phyloP scores from a whole-genome alignment of 1,140 invertebrate genomes.

The Habropoda laboriosa region DNA sequence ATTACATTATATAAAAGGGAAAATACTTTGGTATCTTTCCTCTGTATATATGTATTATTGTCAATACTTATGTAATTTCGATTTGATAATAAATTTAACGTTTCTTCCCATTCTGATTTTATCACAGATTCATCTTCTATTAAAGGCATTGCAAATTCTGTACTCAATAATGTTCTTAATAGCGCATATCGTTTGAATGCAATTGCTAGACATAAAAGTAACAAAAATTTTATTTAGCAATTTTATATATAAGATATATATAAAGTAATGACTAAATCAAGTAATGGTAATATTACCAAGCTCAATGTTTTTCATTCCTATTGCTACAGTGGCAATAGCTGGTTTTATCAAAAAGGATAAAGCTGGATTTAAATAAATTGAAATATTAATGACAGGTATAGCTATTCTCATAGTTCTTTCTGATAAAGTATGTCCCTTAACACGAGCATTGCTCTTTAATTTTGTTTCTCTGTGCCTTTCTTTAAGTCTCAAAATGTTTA shows the following conservation, averaged over 20 bases:
- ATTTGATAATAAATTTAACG: constrained; percentile 77
- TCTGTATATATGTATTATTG: constrained; percentile 67
- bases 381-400: constrained; percentile 86
- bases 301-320: constrained; percentile 67
- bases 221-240: constrained; percentile 15
- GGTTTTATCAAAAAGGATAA: constrained; percentile 86
- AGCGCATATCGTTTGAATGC: constrained; percentile 77
- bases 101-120: constrained; percentile 82
- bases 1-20: constrained; percentile 80
- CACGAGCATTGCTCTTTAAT: constrained; percentile 56
- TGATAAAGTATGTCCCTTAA: constrained; percentile 85
- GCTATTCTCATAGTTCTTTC: constrained; percentile 86
- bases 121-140: constrained; percentile 71
- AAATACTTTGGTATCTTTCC: constrained; percentile 77
- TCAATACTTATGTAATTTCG: constrained; percentile 75
- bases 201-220: constrained; percentile 76
- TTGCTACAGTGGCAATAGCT: constrained; percentile 77
- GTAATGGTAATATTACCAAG: constrained; percentile 32
- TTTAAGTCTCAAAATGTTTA: constrained; percentile 70
- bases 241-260: background rate
- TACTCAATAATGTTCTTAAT: constrained; percentile 82
- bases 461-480: constrained; percentile 68
- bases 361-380: constrained; percentile 88
- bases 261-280: background rate
- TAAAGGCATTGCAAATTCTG: constrained; percentile 82